Base-by-base conservation (phyloP, 2,797 vertebrate species). In the Alosa sapidissima region DNA sequence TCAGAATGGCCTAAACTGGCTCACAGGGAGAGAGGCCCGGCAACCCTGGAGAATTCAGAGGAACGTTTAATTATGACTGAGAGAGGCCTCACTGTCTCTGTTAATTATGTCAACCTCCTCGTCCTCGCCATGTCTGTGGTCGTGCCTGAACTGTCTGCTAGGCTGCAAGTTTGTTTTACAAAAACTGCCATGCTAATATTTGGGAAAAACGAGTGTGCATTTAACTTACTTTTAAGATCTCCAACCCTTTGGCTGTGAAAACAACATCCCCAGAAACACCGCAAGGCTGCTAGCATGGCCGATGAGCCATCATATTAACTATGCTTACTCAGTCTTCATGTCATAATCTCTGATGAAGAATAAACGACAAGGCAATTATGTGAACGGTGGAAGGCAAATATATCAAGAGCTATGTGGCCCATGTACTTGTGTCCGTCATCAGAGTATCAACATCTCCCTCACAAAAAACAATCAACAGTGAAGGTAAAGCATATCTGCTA, bases 51-150 rank as follows among this genome's bases (percentile, higher is more conserved):
- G 72, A 45, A 47, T 78, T 78, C 72, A 5, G 36, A 21, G 72
- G 5, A 36, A 78, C 36, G 16, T 47, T 78, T 78, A 78, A 78
- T 78, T 78, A 78, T 78, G 72, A 78, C 72, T 24, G 58, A 78
- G 72, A 47, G 41, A 78, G 41, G 72, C 72, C 41, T 36, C 36
- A 2, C 72, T 78, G 36, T 78, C 72, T 78, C 16, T 6, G 36
- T 78, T 78, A 78, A 78, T 78, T 78, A 78, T 9, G 72, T 78
- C 72, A 21, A 36, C 36, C 72, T 47, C 36, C 36, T 47, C 72
- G 21, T 28, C 28, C 28, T 28, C 28, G 1, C 41, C 41, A 5
- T 3, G 72, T 21, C 72, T 78, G 36, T 78, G 72, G 21, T 16
- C 7, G 72, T 13, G 9, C 21, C 36, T 78, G 41, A 78, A 78